A percentile compares a stretch with the other conserved stretches of the same genome.
Conservation (phyloP, 37 sponge, comb jelly and placozoan species). For the Theonella swinhoei region DNA sequence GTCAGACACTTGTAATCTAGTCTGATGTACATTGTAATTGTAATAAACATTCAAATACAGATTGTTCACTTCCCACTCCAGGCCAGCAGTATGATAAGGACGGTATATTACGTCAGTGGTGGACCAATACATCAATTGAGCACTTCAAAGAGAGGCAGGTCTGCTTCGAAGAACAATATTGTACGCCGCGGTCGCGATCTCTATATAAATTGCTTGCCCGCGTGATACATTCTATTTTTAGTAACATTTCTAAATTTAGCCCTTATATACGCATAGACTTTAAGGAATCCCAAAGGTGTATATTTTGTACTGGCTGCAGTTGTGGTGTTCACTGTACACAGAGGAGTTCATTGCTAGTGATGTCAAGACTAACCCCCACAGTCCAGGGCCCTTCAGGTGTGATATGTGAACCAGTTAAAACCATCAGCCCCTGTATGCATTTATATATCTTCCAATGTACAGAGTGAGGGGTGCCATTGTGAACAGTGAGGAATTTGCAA, state of each 20-base stretch:
- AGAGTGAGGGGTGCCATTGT: conserved; percentile 77
- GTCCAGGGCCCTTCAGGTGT: conserved; percentile 71
- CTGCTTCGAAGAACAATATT: conserved; percentile 80
- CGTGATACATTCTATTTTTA: no score
- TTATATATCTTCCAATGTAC: not conserved
- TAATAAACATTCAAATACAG: no score
- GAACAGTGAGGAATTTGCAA: conserved; percentile 75
- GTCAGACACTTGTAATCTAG: not conserved
- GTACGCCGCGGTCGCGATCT: no score
- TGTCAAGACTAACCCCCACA: conserved; percentile 62
- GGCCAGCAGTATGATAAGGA: conserved; percentile 80
- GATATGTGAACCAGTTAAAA: not conserved
- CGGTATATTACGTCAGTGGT: conserved; percentile 80
- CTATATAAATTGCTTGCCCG: no score
- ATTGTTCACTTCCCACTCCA: no score
- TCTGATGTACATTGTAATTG: no score
- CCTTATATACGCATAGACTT: not conserved
- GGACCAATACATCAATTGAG: conserved; percentile 57
- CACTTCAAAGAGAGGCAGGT: conserved; percentile 55
- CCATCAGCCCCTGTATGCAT: not conserved
- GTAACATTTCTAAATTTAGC: no score
- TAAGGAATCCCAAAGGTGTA: no score
- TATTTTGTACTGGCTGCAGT: conserved; percentile 30
- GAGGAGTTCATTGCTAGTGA: conserved; percentile 2
- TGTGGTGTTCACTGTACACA: conserved; percentile 73